phyloP scores from a whole-genome alignment of 2,113 vertebrate species.

The Lophotis ruficrista region DNA sequence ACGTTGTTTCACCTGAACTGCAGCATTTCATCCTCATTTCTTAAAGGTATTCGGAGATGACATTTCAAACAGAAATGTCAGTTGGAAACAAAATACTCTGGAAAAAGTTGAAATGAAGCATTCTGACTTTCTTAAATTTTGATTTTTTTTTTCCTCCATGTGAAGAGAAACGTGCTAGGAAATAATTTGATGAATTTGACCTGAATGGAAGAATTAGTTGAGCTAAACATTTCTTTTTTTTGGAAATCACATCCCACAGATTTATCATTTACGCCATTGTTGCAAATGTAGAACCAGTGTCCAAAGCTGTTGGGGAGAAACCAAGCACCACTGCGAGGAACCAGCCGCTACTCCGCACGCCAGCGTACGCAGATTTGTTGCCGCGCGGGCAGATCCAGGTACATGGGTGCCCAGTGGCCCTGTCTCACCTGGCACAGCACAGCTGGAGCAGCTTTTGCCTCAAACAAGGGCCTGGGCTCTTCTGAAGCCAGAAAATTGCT shows the following conservation, averaged over 20 bases:
- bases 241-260: not conserved
- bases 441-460: not conserved
- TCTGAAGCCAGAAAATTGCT: not conserved
- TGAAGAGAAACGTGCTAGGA: not conserved
- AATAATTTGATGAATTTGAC: not conserved
- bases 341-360: not conserved
- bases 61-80: not conserved
- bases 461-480: not conserved
- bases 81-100: not conserved
- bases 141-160: too few species aligned
- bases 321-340: not conserved
- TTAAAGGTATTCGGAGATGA: not conserved
- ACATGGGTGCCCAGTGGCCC: not conserved
- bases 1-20: not conserved
- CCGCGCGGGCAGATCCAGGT: not conserved
- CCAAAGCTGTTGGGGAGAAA: not conserved
- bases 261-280: not conserved
- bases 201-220: not conserved
- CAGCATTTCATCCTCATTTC: not conserved
- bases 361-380: fast-evolving
- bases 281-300: not conserved
- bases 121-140: not conserved
- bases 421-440: fast-evolving
- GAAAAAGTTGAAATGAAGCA: not conserved
- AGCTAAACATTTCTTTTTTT: not conserved